Evolutionary conservation across 2,888 invertebrate genomes (phyloP), one percentile per base, ranked within the genome.

Genomic region (Opisthograptis luteolata): DNA sequence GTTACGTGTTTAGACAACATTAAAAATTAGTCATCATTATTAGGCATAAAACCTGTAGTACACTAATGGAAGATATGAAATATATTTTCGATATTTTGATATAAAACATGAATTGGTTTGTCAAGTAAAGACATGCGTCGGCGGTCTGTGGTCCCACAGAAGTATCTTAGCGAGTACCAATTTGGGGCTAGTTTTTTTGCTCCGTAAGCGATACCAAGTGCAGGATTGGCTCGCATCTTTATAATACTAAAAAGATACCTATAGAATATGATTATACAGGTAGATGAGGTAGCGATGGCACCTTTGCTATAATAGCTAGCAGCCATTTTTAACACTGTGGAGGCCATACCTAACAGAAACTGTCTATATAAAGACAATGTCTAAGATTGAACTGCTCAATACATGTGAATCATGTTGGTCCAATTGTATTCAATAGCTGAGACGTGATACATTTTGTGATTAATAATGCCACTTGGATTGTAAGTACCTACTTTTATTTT

Each of bases 401-500:
- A 27, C 14, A 19, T 22, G 32, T 43, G 15, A 9, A 47, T 22
- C 28, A 40, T 47, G 47, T 17, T n/a, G n/a, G 35, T 28, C 22
- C 15, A 35, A 32, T 15, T 19, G 2, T 6, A 30, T 41, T 28
- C 2, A 9, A 13, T 3, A 19, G n/a, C 22, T 14, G 20, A 39
- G 8, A 34, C 27, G 13, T 24, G 17, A 13, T 27, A 9, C 15
- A 15, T 34, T 0, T 41, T 24, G 10, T 40, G 22, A 52, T 14
- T 32, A 20, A 73, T 61, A 39, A 82, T 82, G 81, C 72, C 80
- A 28, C 69, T 82, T 54, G 82, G 79, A 69, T 80, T 81, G 81
- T 82, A 62, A 82, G 82, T 81, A 59, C 5, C 20, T 28, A 0
- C 5, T 9, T 10, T 10, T 3, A 9, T n/a, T 24, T 24, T n/a